Evolutionary conservation across 2,888 invertebrate genomes (phyloP).

Genomic region (Cantharis flavilabris): DNA sequence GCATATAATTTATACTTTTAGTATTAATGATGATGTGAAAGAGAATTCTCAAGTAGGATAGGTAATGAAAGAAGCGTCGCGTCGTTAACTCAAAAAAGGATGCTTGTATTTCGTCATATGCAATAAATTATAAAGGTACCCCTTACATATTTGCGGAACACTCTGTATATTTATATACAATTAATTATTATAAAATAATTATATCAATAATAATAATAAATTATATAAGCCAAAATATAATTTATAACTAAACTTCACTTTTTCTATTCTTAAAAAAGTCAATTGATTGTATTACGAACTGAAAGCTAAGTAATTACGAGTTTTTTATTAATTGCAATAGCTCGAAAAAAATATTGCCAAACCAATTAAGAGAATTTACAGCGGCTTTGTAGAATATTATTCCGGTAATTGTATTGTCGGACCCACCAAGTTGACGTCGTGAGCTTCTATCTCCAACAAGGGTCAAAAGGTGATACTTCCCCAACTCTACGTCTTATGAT

Average conservation of each 20-base stretch:
- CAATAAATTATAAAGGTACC: no score
- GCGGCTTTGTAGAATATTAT: constrained; percentile 10
- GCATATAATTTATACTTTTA: not conserved
- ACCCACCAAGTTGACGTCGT: constrained; percentile 28
- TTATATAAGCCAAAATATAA: not conserved
- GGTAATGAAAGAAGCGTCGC: not conserved
- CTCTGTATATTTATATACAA: not conserved
- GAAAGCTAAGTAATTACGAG: not conserved
- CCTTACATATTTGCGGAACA: not conserved
- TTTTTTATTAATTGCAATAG: not conserved
- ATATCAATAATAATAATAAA: not conserved
- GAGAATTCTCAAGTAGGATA: not conserved
- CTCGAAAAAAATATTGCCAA: not conserved
- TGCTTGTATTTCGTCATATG: no score
- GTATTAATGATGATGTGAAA: not conserved
- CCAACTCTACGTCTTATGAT: constrained; percentile 16
- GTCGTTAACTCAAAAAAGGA: not conserved
- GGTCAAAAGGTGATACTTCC: constrained; percentile 24
- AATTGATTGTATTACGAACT: not conserved
- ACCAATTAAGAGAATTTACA: not conserved
- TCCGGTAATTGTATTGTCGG: constrained; percentile 22
- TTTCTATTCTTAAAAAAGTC: not conserved
- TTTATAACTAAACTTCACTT: not conserved
- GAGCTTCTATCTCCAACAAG: constrained; percentile 19
- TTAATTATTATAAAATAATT: not conserved